These are phyloP conservation scores for Masticophis lateralis DNA, from an alignment of 2,797 vertebrate species.

Conservation along the genomic window DNA sequence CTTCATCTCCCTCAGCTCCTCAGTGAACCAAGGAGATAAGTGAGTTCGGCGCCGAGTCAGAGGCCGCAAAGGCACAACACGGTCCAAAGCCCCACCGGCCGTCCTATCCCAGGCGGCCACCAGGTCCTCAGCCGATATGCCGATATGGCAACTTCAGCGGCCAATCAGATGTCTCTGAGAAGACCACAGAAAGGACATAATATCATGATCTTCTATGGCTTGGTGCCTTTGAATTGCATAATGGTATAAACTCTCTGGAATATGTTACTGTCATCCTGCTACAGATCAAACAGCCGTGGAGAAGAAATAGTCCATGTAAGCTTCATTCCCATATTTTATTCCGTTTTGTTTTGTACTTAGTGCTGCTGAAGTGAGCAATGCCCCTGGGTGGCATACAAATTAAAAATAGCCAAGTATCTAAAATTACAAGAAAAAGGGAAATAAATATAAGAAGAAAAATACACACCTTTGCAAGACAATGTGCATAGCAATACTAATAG, in stretches of 20 bases:
- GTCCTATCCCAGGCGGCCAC: too few relatives aligned
- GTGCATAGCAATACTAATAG: not conserved
- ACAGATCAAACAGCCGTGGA: too few relatives aligned
- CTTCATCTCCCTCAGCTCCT: too few relatives aligned
- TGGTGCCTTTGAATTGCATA: not conserved
- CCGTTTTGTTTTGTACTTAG: not conserved
- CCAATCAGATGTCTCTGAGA: not conserved
- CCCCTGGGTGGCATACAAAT: not conserved
- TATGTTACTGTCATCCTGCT: not conserved
- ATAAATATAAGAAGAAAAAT: not conserved
- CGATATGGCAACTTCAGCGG: not conserved
- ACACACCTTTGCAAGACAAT: not conserved
- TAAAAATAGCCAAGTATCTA: not conserved
- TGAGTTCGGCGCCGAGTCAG: too few relatives aligned
- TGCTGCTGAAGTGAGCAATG: not conserved
- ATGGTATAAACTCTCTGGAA: not conserved
- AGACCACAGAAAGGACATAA: not conserved
- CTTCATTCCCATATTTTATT: not conserved
- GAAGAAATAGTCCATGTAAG: not conserved
- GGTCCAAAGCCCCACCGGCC: too few relatives aligned
- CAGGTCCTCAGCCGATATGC: too few relatives aligned
- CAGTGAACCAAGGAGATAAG: too few relatives aligned
- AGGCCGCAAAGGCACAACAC: too few relatives aligned
- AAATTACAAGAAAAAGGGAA: not conserved
- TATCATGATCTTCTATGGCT: not conserved